Evolutionary conservation across 1,140 invertebrate genomes (phyloP), one percentile per base, ranked within the genome.

Genomic region (Aphelinus atriplicis): DNA sequence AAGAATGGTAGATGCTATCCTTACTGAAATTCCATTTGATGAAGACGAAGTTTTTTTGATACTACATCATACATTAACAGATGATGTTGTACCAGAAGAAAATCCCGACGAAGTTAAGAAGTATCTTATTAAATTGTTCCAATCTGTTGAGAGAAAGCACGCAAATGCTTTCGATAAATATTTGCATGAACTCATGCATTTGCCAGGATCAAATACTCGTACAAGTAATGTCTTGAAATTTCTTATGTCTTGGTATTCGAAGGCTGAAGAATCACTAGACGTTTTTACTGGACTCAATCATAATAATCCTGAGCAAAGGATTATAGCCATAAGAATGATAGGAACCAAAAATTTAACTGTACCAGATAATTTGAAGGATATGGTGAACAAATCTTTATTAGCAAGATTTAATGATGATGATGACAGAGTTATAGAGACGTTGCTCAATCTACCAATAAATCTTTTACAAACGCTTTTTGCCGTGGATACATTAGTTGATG

Each of bases 211-310:
- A 3, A 76, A 82, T 4, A 45, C 76, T 10, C 47, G 80, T 1
- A 77, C 81, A 0, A 82, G 79, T 26, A 51, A 73, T 6, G 77
- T 78, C 1, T 74, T 88, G 5, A 76, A 80, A 53, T 86, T 88
- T 50, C 66, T 88, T 3, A 86, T 84, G 42, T 82, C 81, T 0
- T 86, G 84, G 83, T 81, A 87, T 48, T 77, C 73, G 0, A 80
- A 80, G 6, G 80, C 83, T 0, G 80, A 92, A 87, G 81, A 82
- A 83, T 81, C 86, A 86, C 80, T 89, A 7, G 89, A 90, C 26
- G 86, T 93, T 0, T 92, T 94, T 73, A 89, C 92, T 80, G 92
- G 92, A 64, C 82, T 95, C 1, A 92, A 92, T 78, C 92, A 94
- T 81, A 84, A 90, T 4, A 92, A 89, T 81, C 78, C 91, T 0